phyloP scores from a whole-genome alignment of 2,113 vertebrate genomes.

The Rhinichthys klamathensis region DNA sequence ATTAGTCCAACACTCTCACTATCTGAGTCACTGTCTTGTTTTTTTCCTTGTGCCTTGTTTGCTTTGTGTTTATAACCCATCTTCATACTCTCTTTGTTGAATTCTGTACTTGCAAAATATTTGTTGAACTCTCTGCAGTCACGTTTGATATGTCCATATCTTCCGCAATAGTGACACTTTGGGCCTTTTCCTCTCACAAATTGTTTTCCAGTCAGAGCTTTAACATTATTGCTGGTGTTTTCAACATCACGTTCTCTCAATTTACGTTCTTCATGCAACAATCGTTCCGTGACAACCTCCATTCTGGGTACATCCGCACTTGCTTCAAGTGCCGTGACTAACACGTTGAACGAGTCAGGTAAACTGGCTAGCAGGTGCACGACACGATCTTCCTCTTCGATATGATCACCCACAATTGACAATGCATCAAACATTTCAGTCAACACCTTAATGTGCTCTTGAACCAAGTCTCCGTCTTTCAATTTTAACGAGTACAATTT shows the following conservation, averaged over 20 bases:
- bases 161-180: neutral
- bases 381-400: no score
- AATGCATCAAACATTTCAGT: no score
- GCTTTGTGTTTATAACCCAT: neutral
- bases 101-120: no score
- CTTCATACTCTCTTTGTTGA: neutral
- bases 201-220: neutral
- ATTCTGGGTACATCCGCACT: constrained; percentile 3
- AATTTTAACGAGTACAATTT: no score
- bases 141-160: neutral
- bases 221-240: neutral
- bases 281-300: neutral
- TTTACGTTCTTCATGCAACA: neutral
- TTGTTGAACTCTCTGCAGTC: neutral
- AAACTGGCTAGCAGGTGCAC: no score
- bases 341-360: no score
- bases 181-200: neutral
- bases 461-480: no score
- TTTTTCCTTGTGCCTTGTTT: neutral
- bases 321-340: neutral
- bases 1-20: neutral
- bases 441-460: no score
- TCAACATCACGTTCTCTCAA: neutral
- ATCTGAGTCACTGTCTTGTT: neutral
- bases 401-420: no score